A percentile compares a stretch with the other conserved stretches of the same genome.
These are phyloP conservation scores for Lepus oiostolus DNA, from an alignment of 2,797 vertebrate species.

Conservation along the genomic window DNA sequence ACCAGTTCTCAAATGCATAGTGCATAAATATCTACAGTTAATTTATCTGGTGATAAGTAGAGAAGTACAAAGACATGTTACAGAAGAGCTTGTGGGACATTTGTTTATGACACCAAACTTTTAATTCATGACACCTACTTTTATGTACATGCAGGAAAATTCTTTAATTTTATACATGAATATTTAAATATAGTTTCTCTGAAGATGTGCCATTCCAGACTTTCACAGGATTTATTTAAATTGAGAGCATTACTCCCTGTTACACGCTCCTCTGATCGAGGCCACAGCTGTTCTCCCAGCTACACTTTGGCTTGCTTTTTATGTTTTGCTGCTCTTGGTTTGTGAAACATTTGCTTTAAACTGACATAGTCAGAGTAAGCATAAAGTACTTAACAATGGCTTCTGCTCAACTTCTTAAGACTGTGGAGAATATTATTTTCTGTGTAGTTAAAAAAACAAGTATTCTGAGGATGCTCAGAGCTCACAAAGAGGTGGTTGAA, in stretches of 20 bases:
- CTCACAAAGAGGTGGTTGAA: neutral
- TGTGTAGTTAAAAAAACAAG: slow-evolving; percentile 20
- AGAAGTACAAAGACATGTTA: neutral
- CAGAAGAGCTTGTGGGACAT: neutral
- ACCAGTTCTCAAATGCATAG: neutral
- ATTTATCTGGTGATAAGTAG: slow-evolving; percentile 11
- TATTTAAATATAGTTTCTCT: slow-evolving; percentile 67
- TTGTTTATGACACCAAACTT: slow-evolving; percentile 23
- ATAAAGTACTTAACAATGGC: neutral
- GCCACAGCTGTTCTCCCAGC: slow-evolving; percentile 71
- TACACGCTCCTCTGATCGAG: slow-evolving; percentile 61
- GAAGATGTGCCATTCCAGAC: slow-evolving; percentile 55
- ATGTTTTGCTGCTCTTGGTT: slow-evolving; percentile 15
- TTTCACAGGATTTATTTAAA: slow-evolving; percentile 69
- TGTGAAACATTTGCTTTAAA: slow-evolving; percentile 66
- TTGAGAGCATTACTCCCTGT: slow-evolving; percentile 18
- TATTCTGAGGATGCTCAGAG: slow-evolving; percentile 2
- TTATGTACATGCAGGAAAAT: slow-evolving; percentile 37
- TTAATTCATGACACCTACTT: neutral
- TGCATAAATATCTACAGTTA: neutral
- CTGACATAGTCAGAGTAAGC: neutral
- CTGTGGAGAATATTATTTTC: slow-evolving; percentile 57
- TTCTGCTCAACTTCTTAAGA: slow-evolving; percentile 23
- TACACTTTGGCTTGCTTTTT: slow-evolving; percentile 44
- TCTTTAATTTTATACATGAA: slow-evolving; percentile 58